Conservation (phyloP, 1,140 invertebrate genomes). For the Vanessa tameamea region DNA sequence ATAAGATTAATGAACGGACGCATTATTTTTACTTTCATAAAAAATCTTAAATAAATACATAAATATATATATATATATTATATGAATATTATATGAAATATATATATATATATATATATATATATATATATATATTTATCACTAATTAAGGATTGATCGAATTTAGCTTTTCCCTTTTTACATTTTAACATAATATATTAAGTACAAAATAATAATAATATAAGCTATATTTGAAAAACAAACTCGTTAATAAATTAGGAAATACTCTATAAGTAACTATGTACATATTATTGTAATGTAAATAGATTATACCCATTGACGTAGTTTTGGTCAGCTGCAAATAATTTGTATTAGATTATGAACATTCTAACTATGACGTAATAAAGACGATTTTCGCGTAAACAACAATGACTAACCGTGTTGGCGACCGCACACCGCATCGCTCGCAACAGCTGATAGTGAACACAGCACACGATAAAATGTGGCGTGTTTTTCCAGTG, state of each 20-base stretch:
- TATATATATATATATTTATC: no score
- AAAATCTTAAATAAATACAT: no score
- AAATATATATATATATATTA: no score
- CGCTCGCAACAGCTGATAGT: conserved; percentile 68
- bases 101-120: no score
- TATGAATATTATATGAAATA: no score
- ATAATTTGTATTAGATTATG: conserved; percentile 31
- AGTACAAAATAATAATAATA: neutral
- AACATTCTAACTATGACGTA: conserved; percentile 19
- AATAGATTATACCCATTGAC: conserved; percentile 31
- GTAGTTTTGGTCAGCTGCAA: conserved; percentile 42
- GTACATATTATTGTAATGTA: conserved; percentile 24
- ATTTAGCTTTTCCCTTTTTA: no score
- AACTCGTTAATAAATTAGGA: neutral
- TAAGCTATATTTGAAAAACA: neutral
- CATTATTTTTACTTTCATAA: no score
- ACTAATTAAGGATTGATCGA: no score
- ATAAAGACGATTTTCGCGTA: conserved; percentile 49
- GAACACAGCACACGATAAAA: conserved; percentile 66
- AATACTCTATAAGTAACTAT: neutral
- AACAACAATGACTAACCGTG: conserved; percentile 53
- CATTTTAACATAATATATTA: no score
- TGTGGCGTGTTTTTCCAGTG: conserved; percentile 72
- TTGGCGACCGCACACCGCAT: conserved; percentile 53
- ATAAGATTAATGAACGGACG: no score